These are phyloP conservation scores for Mustela erminea DNA, from an alignment of 2,797 vertebrate genomes.

Conservation along the genomic window DNA sequence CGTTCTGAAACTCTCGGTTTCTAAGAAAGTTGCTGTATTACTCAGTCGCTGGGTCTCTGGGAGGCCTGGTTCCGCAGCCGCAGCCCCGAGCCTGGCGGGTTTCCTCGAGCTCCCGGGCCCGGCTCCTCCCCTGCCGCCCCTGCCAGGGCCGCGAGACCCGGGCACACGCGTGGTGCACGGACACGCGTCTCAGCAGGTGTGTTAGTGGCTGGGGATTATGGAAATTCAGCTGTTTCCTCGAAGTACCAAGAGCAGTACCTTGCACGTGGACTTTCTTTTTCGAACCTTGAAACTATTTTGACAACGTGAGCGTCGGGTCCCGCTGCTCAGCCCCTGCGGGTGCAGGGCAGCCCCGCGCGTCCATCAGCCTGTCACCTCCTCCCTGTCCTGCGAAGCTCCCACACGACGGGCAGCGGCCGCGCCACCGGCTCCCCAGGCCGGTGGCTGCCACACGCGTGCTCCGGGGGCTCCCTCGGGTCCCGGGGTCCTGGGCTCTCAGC, in stretches of 20 bases:
- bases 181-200: accelerated
- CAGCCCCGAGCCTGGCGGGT: accelerated
- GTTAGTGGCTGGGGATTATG: accelerated
- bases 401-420: accelerated
- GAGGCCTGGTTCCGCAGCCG: background rate
- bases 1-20: background rate
- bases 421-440: too few species aligned
- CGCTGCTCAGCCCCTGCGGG: accelerated
- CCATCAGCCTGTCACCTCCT: background rate
- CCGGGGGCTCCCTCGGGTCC: background rate
- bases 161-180: accelerated
- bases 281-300: background rate
- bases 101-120: background rate
- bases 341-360: accelerated
- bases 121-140: background rate
- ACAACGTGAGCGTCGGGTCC: background rate
- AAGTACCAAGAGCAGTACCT: background rate
- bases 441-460: background rate
- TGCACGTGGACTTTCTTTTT: background rate
- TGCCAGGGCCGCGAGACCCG: accelerated
- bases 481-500: background rate
- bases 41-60: background rate
- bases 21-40: background rate
- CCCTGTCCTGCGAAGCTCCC: background rate
- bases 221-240: background rate